A percentile compares a stretch with the other conserved stretches of the same genome.
Evolutionary conservation across 2,888 invertebrate species (phyloP).

Genomic region (Chirona hameri): DNA sequence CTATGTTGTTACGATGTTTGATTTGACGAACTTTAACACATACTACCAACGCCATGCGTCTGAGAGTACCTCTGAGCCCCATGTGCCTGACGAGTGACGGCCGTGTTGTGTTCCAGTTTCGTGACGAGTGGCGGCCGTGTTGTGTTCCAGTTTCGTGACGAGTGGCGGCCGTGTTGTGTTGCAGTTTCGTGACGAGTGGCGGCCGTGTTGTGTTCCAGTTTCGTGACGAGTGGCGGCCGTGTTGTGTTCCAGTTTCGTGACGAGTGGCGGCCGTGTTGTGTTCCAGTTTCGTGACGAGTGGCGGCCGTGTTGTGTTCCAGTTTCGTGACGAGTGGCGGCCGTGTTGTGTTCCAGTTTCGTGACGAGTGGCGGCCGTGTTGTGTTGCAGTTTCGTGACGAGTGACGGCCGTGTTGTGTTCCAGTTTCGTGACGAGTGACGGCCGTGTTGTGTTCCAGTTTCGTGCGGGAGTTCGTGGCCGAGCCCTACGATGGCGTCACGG

Average conservation of each 20-base stretch:
- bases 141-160: neutral
- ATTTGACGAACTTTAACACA: no score
- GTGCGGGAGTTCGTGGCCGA: constrained; percentile 87
- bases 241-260: constrained; percentile 66
- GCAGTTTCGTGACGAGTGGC: no score
- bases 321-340: neutral
- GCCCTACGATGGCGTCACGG: constrained; percentile 79
- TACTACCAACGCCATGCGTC: no score
- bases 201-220: no score
- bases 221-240: neutral
- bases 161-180: no score
- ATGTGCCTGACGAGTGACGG: no score
- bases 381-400: constrained; percentile 73
- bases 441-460: constrained; percentile 59
- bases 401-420: neutral
- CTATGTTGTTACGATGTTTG: no score
- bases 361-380: neutral
- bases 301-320: neutral
- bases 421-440: neutral
- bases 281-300: neutral
- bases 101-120: neutral
- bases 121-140: neutral
- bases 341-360: neutral
- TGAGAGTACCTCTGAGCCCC: no score
- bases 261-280: neutral